Base-by-base conservation (phyloP, 2,797 vertebrate genomes). In the Dermochelys coriacea region DNA sequence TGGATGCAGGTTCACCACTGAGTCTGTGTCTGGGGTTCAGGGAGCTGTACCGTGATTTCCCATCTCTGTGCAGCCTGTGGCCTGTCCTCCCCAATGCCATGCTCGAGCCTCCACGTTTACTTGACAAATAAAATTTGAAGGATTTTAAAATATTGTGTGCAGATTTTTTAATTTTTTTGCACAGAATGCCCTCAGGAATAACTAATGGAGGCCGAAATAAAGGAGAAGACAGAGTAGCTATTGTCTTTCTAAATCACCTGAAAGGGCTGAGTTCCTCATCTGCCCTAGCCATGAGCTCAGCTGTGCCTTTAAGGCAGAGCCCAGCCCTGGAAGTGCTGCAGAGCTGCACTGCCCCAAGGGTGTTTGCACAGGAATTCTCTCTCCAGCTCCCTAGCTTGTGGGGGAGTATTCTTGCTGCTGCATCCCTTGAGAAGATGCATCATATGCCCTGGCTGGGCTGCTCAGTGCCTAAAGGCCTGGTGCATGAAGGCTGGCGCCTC, bases 131-230 rank as follows among this genome's bases (percentile, higher is more conserved):
- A 16, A 52, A 52, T 52, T 52, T 52, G 51, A 51, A 49, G 49
- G 4, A 49, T 49, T 12, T 49, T 49, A 49, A 49, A 49, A 49
- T 49, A 14, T 4, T 49, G 49, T 14, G 49, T 14, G 49, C 49
- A 49, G 49, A 49, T 49, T 49, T 49, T 49, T 49, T 41, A 37
- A 37, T 41, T 41, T 41, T 41, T 41, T 41, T 41, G 51, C 2
- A 1, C 18, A 19, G 51, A 52, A 52, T 52, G 18, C 51, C 16
- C 18, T 52, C 51, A 18, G 51, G 51, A 52, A 51, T 52, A 52
- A 19, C 18, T 7, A 90, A 95, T 85, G 90, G 78, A 85, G 89
- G 75, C 91, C 79, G 85, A 85, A 96, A 84, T 83, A 80, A 2
- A 34, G 25, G 57, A 87, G 27, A 74, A 79, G 41, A 95, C 15